Conservation (phyloP, 2,888 invertebrate species). For the Nephrotoma flavescens region DNA sequence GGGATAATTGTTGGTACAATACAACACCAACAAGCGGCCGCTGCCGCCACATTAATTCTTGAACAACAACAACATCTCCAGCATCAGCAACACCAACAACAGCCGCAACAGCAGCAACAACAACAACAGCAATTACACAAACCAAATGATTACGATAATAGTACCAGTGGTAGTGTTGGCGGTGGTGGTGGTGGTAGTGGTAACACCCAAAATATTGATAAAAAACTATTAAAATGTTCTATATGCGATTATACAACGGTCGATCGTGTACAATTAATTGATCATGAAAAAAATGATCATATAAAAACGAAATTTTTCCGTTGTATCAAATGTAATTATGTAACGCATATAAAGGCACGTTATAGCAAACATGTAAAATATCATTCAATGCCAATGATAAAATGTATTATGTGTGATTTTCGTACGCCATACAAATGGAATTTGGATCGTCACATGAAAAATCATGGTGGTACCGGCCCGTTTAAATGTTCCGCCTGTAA, state of each 20-base stretch:
- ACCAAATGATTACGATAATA: conserved; percentile 1
- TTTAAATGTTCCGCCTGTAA: conserved; percentile 78
- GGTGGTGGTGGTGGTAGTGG: neutral
- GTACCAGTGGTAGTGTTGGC: neutral
- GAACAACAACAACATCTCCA: neutral
- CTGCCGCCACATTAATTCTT: neutral
- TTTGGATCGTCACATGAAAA: conserved; percentile 83
- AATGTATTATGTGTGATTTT: conserved; percentile 87
- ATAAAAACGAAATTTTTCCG: conserved; percentile 64
- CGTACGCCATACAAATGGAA: conserved; percentile 88
- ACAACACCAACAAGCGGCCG: neutral
- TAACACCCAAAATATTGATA: neutral
- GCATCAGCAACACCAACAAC: neutral
- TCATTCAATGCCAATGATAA: conserved; percentile 88
- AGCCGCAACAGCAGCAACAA: neutral
- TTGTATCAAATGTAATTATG: conserved; percentile 84
- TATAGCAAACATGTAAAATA: conserved; percentile 88
- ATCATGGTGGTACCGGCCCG: conserved; percentile 74
- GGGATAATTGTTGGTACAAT: neutral
- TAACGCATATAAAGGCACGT: conserved; percentile 76
- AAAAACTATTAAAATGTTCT: conserved; percentile 38
- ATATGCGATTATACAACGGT: conserved; percentile 53
- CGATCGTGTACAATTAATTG: conserved; percentile 45
- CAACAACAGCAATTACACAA: neutral
- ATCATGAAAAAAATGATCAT: conserved; percentile 62